A percentile compares a stretch with the other conserved stretches of the same genome.
These are phyloP conservation scores for Actenoides lindsayi DNA, from an alignment of 2,113 vertebrate species.

Conservation along the genomic window DNA sequence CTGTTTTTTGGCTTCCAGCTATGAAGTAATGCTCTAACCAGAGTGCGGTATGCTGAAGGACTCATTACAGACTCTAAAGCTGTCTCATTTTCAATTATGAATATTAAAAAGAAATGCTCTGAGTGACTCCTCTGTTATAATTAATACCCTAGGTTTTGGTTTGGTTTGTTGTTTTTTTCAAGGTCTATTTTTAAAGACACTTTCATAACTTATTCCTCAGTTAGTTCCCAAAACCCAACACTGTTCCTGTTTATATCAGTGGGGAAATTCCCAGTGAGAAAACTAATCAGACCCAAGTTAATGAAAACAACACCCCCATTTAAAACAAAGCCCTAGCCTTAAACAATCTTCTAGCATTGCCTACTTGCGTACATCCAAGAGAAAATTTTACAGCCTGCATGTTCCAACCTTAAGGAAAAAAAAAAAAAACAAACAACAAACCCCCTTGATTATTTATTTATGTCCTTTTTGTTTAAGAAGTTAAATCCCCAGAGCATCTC, in stretches of 20 bases:
- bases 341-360: conserved; percentile 23
- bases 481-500: conserved; percentile 84
- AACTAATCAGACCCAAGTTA: conserved; percentile 43
- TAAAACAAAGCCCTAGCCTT: conserved; percentile 32
- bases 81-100: conserved; percentile 4
- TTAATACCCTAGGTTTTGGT: not conserved
- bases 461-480: conserved; percentile 82
- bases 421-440: not conserved
- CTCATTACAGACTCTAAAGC: not conserved
- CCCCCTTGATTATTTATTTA: conserved; percentile 80
- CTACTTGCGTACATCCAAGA: conserved; percentile 65
- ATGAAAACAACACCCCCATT: not conserved
- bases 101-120: conserved; percentile 20
- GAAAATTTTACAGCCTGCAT: conserved; percentile 67
- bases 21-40: conserved; percentile 19
- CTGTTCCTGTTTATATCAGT: conserved; percentile 54
- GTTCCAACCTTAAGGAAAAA: conserved; percentile 66
- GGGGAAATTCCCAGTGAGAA: conserved; percentile 51
- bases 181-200: conserved; percentile 30
- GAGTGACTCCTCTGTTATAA: not conserved
- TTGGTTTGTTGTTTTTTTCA: conserved; percentile 5
- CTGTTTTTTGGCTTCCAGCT: conserved; percentile 34
- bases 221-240: conserved; percentile 5
- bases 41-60: not conserved
- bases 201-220: conserved; percentile 1